Conservation (phyloP, 2,113 vertebrate species). For the Chaetodon auriga region DNA sequence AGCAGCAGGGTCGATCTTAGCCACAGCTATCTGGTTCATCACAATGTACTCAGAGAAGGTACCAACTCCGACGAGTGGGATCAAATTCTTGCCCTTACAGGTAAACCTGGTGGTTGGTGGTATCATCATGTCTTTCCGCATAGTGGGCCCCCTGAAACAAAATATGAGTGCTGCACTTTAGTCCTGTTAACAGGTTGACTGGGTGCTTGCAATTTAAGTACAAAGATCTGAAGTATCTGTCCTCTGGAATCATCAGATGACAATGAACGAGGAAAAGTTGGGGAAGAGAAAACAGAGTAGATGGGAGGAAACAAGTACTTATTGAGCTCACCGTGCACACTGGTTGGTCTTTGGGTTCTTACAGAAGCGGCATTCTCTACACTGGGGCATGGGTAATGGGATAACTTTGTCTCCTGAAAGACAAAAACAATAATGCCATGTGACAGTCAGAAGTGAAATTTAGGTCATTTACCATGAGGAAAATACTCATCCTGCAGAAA, state of each 20-base stretch:
- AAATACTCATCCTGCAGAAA: no score
- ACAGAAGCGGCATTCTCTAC: constrained; percentile 86
- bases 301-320: neutral
- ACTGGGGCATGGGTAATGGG: constrained; percentile 85
- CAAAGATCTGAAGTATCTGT: neutral
- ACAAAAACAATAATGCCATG: constrained; percentile 1
- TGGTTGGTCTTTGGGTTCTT: constrained; percentile 85
- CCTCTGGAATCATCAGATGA: neutral
- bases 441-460: neutral
- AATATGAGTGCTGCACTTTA: neutral
- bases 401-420: constrained; percentile 90
- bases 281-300: neutral
- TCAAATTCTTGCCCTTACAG: constrained; percentile 86
- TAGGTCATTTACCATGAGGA: no score
- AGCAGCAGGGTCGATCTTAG: constrained; percentile 83
- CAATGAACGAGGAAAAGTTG: neutral
- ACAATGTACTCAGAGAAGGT: constrained; percentile 90
- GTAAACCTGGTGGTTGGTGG: constrained; percentile 82
- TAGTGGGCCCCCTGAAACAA: constrained; percentile 37
- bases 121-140: constrained; percentile 76
- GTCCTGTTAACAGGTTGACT: no score
- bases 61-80: constrained; percentile 86
- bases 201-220: neutral
- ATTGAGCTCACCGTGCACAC: constrained; percentile 84
- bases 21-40: constrained; percentile 74